phyloP scores from a whole-genome alignment of 2,797 vertebrate genomes.

The Microtus agrestis region DNA sequence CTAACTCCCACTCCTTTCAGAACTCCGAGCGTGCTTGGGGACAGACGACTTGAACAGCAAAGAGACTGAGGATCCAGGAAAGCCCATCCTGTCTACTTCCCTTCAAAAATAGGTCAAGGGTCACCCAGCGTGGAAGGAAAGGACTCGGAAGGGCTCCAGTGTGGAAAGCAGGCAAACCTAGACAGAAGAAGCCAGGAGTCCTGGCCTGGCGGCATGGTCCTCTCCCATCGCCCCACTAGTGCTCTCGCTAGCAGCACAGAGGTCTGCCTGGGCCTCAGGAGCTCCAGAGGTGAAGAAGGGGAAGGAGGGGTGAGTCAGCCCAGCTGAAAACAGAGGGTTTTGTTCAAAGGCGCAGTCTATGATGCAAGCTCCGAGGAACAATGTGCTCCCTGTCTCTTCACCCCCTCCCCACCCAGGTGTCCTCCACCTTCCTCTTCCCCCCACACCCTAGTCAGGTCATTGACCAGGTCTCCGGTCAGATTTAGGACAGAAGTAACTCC shows the following conservation, averaged over 20 bases:
- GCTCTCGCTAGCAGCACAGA: not conserved
- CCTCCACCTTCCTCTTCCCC: slow-evolving; percentile 13
- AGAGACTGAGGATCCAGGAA: not conserved
- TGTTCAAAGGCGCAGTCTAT: slow-evolving; percentile 70
- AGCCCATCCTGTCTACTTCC: not conserved
- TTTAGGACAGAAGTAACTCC: slow-evolving; percentile 4
- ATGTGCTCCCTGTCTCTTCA: slow-evolving; percentile 73
- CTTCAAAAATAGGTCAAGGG: not conserved
- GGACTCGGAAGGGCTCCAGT: not conserved
- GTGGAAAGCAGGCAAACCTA: slow-evolving; percentile 9
- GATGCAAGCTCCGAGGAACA: slow-evolving; percentile 79
- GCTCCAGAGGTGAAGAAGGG: not conserved
- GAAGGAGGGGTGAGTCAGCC: slow-evolving; percentile 54
- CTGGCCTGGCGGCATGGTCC: not conserved
- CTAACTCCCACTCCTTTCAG: slow-evolving; percentile 12
- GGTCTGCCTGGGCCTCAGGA: not conserved
- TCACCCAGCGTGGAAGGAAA: slow-evolving; percentile 24
- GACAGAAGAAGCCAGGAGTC: not conserved
- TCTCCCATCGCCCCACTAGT: not conserved
- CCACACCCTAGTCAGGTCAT: slow-evolving; percentile 54
- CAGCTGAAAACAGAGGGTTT: slow-evolving; percentile 78
- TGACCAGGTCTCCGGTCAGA: slow-evolving; percentile 73
- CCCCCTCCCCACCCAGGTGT: slow-evolving; percentile 48
- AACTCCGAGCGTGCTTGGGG: slow-evolving; percentile 4
- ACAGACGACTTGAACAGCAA: not conserved